phyloP scores from a whole-genome alignment of 2,797 vertebrate species.

The Falco cherrug region DNA sequence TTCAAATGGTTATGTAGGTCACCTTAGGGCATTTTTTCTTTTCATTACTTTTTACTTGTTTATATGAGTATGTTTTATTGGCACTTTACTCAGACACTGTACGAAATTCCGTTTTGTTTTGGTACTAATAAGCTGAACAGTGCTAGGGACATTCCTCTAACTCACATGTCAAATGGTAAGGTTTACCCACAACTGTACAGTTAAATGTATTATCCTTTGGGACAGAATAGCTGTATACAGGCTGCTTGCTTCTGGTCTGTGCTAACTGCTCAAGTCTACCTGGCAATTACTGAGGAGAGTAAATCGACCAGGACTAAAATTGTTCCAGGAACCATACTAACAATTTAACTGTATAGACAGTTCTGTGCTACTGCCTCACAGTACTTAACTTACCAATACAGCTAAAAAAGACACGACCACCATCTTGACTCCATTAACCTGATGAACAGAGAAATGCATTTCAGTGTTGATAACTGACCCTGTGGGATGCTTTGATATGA shows the following conservation, averaged over 20 bases:
- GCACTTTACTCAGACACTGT: background rate
- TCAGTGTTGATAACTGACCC: background rate
- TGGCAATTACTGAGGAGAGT: background rate
- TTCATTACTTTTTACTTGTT: background rate
- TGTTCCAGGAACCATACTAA: background rate
- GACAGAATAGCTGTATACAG: background rate
- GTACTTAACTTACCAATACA: background rate
- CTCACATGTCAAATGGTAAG: background rate
- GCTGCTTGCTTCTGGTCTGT: background rate
- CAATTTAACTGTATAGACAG: background rate
- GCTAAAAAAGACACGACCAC: background rate
- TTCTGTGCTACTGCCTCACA: background rate
- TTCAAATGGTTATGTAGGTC: background rate
- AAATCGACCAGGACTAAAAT: background rate
- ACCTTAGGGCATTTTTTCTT: background rate
- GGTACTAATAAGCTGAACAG: background rate
- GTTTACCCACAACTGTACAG: background rate
- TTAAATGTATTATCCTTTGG: background rate
- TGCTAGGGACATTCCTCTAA: background rate
- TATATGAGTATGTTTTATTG: background rate
- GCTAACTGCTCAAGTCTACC: background rate
- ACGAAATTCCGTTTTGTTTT: background rate
- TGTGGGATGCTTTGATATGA: rapidly evolving
- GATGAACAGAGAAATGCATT: background rate
- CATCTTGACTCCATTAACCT: background rate